Percentiles rank a stretch among this genome's conserved stretches.
Conservation (phyloP, 2,888 invertebrate genomes). For the Drosophila atripex region DNA sequence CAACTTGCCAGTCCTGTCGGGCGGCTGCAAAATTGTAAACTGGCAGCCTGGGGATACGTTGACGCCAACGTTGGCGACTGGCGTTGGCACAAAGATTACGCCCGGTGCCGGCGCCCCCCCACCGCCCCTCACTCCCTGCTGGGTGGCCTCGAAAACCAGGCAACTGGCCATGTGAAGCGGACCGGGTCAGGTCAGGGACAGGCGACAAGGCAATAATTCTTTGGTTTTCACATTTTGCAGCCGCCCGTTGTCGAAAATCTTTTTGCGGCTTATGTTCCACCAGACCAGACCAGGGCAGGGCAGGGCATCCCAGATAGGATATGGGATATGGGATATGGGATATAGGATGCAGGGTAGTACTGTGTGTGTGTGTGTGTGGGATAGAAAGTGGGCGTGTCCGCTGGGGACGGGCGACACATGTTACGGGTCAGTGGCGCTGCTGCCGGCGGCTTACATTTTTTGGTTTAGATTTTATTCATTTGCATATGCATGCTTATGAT, state of each 20-base stretch:
- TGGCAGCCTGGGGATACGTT: constrained; percentile 31
- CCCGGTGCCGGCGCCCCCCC: constrained; percentile 1
- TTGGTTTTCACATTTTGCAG: constrained; percentile 67
- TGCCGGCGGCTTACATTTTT: constrained; percentile 46
- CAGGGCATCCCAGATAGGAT: constrained; percentile 7
- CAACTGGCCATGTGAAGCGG: constrained; percentile 53
- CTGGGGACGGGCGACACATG: constrained; percentile 65
- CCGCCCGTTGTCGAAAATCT: constrained; percentile 71
- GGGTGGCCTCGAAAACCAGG: constrained; percentile 23
- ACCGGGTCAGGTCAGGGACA: constrained; percentile 67
- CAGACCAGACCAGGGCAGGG: constrained; percentile 12
- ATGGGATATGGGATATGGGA: neutral
- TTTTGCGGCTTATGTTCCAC: constrained; percentile 74
- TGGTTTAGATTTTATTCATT: constrained; percentile 46
- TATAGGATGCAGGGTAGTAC: neutral
- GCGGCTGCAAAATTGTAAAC: constrained; percentile 65
- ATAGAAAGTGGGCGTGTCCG: constrained; percentile 33
- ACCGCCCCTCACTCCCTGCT: neutral
- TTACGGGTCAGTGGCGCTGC: constrained; percentile 67
- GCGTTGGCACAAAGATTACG: constrained; percentile 40
- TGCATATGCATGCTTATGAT: constrained; percentile 45
- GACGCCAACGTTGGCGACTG: constrained; percentile 16
- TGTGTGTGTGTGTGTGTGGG: neutral
- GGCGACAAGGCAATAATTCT: constrained; percentile 74
- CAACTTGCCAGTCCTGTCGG: constrained; percentile 11